phyloP scores from a whole-genome alignment of 2,113 vertebrate genomes.

The Pycnonotus jocosus region DNA sequence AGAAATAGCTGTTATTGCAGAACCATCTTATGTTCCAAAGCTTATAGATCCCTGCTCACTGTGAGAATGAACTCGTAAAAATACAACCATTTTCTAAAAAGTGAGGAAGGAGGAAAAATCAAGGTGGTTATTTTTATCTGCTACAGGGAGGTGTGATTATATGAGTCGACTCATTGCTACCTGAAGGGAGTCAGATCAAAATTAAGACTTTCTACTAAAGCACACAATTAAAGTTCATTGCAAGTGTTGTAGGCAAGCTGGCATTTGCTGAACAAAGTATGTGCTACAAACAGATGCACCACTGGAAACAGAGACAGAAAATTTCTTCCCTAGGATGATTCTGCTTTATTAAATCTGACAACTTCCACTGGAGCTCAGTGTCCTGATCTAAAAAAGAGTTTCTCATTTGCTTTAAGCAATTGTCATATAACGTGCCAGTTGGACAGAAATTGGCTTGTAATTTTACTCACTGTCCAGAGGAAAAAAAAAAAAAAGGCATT shows the following conservation, averaged over 20 bases:
- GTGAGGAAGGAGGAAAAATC: not conserved
- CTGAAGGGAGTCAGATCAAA: slow-evolving; percentile 70
- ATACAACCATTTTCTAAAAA: slow-evolving; percentile 27
- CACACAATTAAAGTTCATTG: slow-evolving; percentile 70
- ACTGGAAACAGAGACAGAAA: slow-evolving; percentile 57
- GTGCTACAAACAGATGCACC: slow-evolving; percentile 61
- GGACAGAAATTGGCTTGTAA: slow-evolving; percentile 25
- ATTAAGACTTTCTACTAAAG: slow-evolving; percentile 71
- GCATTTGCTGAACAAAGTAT: slow-evolving; percentile 40
- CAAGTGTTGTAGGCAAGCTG: slow-evolving; percentile 54
- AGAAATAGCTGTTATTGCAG: slow-evolving; percentile 66
- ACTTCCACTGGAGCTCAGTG: slow-evolving; percentile 39
- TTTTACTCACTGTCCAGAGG: not conserved
- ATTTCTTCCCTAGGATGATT: slow-evolving; percentile 52
- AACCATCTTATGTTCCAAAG: slow-evolving; percentile 45
- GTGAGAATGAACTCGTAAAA: slow-evolving; percentile 49
- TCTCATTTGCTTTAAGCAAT: slow-evolving; percentile 51
- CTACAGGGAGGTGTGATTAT: slow-evolving; percentile 64
- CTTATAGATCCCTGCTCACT: slow-evolving; percentile 23
- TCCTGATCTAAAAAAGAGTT: slow-evolving; percentile 26
- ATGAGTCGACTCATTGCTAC: slow-evolving; percentile 67
- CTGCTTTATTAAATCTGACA: slow-evolving; percentile 64
- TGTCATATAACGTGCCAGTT: not conserved
- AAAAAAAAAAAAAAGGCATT: not conserved
- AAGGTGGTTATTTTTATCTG: slow-evolving; percentile 67